Base-by-base conservation (phyloP, 2,797 vertebrate genomes). In the Brachyalestes nurse region DNA sequence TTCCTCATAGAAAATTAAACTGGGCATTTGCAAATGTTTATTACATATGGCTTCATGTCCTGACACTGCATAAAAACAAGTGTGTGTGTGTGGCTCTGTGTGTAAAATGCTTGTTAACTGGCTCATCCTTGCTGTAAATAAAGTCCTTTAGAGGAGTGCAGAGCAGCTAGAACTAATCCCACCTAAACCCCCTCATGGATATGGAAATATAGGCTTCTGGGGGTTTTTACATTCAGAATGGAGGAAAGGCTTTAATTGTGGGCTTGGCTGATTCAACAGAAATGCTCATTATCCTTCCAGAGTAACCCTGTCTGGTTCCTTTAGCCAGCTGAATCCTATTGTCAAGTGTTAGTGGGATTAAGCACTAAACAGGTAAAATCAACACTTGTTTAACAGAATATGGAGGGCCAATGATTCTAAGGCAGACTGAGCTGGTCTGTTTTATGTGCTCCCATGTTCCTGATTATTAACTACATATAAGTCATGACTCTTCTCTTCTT, bases 201-300 rank as follows among this genome's bases (percentile, higher is more conserved):
- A 92, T 93, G 90, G 88, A 93, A 93, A 94, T 91, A 82, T 40
- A 86, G 86, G 53, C 75, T 81, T 62, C 34, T 72, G 75, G 61
- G 78, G 71, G 53, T 72, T 77, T 61, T 69, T 75, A 80, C 83
- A 90, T 82, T 83, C 71, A 65, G 78, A 45, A 61, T 62, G 21
- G 66, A 82, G 81, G 75, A 61, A 71, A 67, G 85, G 42, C 80
- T 77, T 91, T 90, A 88, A 87, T 75, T 86, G 65, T 67, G 77
- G 23, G 80, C 78, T 66, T 49, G 85, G 80, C 82, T 82, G 86
- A 83, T 84, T 89, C 87, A 88, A 91, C 83, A 87, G 74, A 82
- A 90, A 89, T 83, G 87, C 88, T 92, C 92, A 92, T 93, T 91
- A 93, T 92, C 89, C 84, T 86, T 72, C 84, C 84, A 83, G 73